Evolutionary conservation across 2,888 invertebrate species (phyloP).

Genomic region (Tenthredo distinguenda): DNA sequence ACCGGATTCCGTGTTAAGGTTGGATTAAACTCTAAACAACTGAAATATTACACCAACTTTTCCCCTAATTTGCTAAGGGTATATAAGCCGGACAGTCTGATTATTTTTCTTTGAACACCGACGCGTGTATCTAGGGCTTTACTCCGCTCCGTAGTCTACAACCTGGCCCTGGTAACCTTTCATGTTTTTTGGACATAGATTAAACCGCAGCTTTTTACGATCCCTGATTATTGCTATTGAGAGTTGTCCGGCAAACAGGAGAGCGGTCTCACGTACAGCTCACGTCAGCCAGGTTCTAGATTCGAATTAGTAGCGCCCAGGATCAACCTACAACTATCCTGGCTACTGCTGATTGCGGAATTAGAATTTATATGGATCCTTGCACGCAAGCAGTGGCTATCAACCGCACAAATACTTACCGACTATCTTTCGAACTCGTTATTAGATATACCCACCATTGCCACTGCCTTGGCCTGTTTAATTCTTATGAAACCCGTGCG

Average conservation of each 20-base stretch:
- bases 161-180: constrained; percentile 28
- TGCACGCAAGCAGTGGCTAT: constrained; percentile 76
- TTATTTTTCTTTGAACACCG: not conserved
- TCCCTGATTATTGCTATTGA: constrained; percentile 77
- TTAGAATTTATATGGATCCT: constrained; percentile 78
- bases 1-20: constrained; percentile 47
- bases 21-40: constrained; percentile 51
- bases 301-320: constrained; percentile 72
- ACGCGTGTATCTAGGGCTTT: not conserved
- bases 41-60: constrained; percentile 47
- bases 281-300: constrained; percentile 56
- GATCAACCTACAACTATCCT: constrained; percentile 76
- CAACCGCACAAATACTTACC: constrained; percentile 60
- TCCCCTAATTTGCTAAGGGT: not conserved
- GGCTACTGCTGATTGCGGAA: constrained; percentile 77
- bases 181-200: constrained; percentile 49
- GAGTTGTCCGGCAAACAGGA: constrained; percentile 76
- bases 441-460: not conserved
- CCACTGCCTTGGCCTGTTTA: constrained; percentile 3
- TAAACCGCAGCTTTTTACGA: constrained; percentile 39
- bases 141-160: too few relatives aligned
- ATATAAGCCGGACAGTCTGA: constrained; percentile 18
- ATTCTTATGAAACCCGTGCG: not conserved
- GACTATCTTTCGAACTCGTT: not conserved
- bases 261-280: constrained; percentile 61